Evolutionary conservation across 2,888 invertebrate genomes (phyloP).

Genomic region (Cephus pulcher): DNA sequence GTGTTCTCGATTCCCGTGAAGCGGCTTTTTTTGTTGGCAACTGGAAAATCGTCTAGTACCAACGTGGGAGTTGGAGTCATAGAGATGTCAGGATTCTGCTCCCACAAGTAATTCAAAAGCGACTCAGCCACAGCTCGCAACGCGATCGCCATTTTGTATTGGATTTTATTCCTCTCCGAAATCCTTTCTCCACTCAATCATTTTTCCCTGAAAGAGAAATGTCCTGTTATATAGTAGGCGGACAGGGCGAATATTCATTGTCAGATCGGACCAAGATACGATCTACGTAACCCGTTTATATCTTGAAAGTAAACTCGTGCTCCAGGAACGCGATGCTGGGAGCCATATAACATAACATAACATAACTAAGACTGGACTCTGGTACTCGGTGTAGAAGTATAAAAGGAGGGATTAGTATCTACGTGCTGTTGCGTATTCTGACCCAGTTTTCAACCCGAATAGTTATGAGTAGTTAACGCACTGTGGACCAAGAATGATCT

Average conservation of each 20-base stretch:
- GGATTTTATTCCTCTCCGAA: not conserved
- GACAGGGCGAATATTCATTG: not conserved
- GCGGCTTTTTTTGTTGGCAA: not conserved
- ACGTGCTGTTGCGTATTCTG: conserved; percentile 36
- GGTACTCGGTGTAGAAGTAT: not conserved
- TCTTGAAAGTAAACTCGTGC: not conserved
- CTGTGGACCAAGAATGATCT: not conserved
- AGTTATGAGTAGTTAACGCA: conserved; percentile 8
- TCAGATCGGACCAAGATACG: not conserved
- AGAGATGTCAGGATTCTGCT: not conserved
- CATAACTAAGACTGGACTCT: not conserved
- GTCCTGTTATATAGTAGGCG: not conserved
- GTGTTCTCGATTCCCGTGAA: not conserved
- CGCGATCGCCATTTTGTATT: not conserved
- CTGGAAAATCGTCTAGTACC: not conserved
- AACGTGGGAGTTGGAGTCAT: not conserved
- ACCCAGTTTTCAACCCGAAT: conserved; percentile 33
- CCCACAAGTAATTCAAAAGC: not conserved
- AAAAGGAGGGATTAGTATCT: conserved; percentile 11
- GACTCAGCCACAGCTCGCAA: not conserved
- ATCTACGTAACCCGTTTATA: not conserved
- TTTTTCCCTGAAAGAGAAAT: not conserved
- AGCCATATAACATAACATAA: not conserved
- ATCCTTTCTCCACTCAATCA: not conserved
- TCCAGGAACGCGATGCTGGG: not conserved